These are phyloP conservation scores for Drosophila prosaltans DNA, from an alignment of 1,140 invertebrate species.

Conservation along the genomic window DNA sequence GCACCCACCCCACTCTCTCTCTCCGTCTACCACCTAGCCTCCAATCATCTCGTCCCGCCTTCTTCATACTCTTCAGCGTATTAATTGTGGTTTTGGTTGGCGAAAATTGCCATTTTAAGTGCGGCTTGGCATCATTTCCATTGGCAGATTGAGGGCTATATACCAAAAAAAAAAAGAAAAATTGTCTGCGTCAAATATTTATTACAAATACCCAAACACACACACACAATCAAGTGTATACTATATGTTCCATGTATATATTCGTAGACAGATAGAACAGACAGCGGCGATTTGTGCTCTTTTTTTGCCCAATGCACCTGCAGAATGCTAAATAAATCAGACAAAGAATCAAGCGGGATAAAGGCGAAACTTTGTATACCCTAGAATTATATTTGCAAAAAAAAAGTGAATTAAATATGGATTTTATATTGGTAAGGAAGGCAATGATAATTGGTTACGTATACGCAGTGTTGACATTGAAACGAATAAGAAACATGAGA, in stretches of 20 bases:
- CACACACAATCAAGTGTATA: slow-evolving; percentile 16
- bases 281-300: slow-evolving; percentile 5
- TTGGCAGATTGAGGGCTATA: slow-evolving; percentile 60
- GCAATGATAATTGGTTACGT: too few species aligned
- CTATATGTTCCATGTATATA: not conserved
- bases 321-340: slow-evolving; percentile 49
- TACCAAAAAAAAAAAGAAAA: slow-evolving; percentile 34
- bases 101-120: slow-evolving; percentile 80
- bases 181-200: slow-evolving; percentile 72
- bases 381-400: not conserved
- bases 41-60: not conserved
- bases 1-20: not conserved
- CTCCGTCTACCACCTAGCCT: not conserved
- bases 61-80: slow-evolving; percentile 49
- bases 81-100: slow-evolving; percentile 78
- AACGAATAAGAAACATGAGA: too few species aligned
- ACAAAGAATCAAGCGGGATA: not conserved
- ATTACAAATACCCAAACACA: slow-evolving; percentile 59
- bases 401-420: too few species aligned
- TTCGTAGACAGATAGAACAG: slow-evolving; percentile 21
- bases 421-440: too few species aligned
- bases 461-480: too few species aligned
- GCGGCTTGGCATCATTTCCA: slow-evolving; percentile 73
- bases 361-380: not conserved
- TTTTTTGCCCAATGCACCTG: slow-evolving; percentile 32